These are phyloP conservation scores for Heterodera filipjevi DNA, from an alignment of 2,888 invertebrate species.

Conservation along the genomic window DNA sequence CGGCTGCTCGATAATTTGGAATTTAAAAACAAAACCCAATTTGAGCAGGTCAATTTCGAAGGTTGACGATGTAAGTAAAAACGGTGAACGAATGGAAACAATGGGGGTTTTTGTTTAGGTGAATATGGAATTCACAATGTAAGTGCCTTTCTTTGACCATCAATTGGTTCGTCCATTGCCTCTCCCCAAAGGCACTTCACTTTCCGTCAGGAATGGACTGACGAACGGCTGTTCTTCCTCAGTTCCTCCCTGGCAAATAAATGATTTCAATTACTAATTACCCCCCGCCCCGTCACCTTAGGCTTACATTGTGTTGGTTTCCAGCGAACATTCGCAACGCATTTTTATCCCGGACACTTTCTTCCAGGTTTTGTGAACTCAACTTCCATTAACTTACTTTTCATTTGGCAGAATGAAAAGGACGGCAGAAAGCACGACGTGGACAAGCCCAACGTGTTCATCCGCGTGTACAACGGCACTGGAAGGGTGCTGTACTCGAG, in stretches of 20 bases:
- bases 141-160: neutral
- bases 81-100: neutral
- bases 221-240: slow-evolving; percentile 74
- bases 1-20: too few relatives aligned
- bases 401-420: slow-evolving; percentile 77
- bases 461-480: slow-evolving; percentile 81
- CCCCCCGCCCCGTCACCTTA: too few relatives aligned
- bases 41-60: slow-evolving; percentile 54
- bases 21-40: neutral
- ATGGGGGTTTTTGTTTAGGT: neutral
- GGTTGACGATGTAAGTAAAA: slow-evolving; percentile 51
- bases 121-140: slow-evolving; percentile 74
- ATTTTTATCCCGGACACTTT: slow-evolving; percentile 57
- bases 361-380: slow-evolving; percentile 45
- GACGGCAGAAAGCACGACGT: slow-evolving; percentile 78
- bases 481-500: slow-evolving; percentile 94
- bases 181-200: slow-evolving; percentile 81
- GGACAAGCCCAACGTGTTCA: slow-evolving; percentile 77
- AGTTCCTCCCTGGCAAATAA: slow-evolving; percentile 45
- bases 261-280: neutral
- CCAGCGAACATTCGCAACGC: slow-evolving; percentile 45
- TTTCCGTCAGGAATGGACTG: slow-evolving; percentile 94
- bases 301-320: slow-evolving; percentile 51
- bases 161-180: neutral
- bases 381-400: neutral